Base-by-base conservation (phyloP, 2,888 invertebrate genomes). In the Aleiodes testaceus region DNA sequence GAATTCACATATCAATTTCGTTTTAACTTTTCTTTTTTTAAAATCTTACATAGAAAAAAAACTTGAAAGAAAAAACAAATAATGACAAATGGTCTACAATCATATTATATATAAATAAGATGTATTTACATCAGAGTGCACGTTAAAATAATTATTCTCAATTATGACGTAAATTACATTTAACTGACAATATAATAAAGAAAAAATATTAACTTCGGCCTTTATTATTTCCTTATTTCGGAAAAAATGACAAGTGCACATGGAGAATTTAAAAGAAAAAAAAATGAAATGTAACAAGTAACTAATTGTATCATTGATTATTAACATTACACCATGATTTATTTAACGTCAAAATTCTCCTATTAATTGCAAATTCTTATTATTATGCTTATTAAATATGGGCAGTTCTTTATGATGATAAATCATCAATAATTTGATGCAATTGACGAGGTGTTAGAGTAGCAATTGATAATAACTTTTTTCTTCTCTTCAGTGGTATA, bases 401-500 rank as follows among this genome's bases (percentile, higher is more conserved):
- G 59, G 59, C 42, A 59, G 59, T 59, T 14, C 42, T 36, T 59
- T 42, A 59, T 36, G 36, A 59, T 42, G 42, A n/a, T 42, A 59
- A 18, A 50, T 52, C 52, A 45, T 76, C 82, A 73, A 83, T 82
- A 76, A 84, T 84, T 55, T 78, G 79, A 66, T 83, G 82, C 67
- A 83, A 74, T 73, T 84, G 84, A 81, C 80, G 81, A 77, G 81
- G 77, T 44, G 82, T 83, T 70, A 82, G 76, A 73, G 77, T 76
- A 76, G 64, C 45, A 12, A 59, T 78, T 73, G 5, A 77, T 72
- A 65, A 72, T 73, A 53, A 76, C 76, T 69, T 66, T 75, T 69
- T 71, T 76, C 69, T 67, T 45, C 30, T 14, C 71, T 74, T 64
- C 72, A 70, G 61, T 70, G 53, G 67, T 70, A 63, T 74, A 77